Conservation (phyloP, 2,888 invertebrate genomes). For the Melipona bicolor region DNA sequence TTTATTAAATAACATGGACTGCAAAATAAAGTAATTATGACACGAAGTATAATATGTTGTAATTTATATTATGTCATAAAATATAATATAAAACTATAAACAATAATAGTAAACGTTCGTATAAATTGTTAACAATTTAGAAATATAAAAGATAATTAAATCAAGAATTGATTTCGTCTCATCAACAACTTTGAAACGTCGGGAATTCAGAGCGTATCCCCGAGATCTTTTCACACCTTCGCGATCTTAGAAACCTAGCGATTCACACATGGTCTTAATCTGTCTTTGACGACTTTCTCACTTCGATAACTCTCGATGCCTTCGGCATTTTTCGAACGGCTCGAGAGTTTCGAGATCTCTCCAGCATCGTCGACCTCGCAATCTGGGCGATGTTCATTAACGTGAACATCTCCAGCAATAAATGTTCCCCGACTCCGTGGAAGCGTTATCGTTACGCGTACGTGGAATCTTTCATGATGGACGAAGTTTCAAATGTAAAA, state of each 20-base stretch:
- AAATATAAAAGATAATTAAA: too few species aligned
- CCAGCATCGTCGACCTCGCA: too few species aligned
- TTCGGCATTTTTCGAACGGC: neutral
- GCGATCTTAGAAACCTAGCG: neutral
- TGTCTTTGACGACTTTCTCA: neutral
- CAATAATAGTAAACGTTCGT: too few species aligned
- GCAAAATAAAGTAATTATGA: too few species aligned
- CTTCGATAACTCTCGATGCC: too few species aligned
- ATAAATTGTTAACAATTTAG: too few species aligned
- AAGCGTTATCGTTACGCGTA: neutral
- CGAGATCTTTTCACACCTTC: too few species aligned
- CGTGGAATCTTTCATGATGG: neutral
- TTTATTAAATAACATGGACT: neutral
- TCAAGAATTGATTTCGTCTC: too few species aligned
- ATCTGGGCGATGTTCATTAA: too few species aligned
- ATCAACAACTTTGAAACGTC: neutral
- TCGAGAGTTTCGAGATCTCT: neutral
- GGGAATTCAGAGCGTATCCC: neutral
- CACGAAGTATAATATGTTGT: too few species aligned
- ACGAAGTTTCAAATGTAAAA: neutral
- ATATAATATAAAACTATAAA: too few species aligned
- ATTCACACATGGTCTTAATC: neutral
- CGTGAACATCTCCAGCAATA: neutral
- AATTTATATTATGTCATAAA: too few species aligned
- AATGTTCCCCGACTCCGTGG: neutral